Evolutionary conservation across 2,888 invertebrate genomes (phyloP).

Genomic region (Lochmaea capreae): DNA sequence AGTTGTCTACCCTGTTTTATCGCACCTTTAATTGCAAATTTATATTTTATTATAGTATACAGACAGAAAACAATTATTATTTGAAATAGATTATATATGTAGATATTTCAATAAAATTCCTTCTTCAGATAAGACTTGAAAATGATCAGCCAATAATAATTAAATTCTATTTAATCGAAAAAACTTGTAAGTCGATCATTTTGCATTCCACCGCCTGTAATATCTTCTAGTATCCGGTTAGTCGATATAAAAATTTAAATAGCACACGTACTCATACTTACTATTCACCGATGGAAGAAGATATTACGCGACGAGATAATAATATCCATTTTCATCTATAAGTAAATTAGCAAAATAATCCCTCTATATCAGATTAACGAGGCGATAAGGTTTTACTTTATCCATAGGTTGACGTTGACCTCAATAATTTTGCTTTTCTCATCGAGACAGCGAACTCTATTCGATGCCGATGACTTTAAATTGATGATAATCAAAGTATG

Average conservation of each 20-base stretch:
- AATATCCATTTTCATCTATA: constrained; percentile 40
- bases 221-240: constrained; percentile 21
- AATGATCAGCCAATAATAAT: no score
- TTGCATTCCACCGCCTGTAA: background rate
- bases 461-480: constrained; percentile 13
- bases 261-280: background rate
- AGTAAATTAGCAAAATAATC: constrained; percentile 40
- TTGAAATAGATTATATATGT: no score
- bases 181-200: constrained; percentile 1
- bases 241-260: constrained; percentile 21
- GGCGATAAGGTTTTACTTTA: constrained; percentile 28
- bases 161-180: no score
- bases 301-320: constrained; percentile 14
- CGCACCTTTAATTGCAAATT: no score
- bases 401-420: constrained; percentile 19
- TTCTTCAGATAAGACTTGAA: no score
- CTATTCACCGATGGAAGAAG: background rate
- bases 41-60: no score
- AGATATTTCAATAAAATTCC: no score
- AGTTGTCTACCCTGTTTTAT: no score
- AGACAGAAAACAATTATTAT: no score
- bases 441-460: background rate
- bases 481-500: background rate
- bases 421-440: constrained; percentile 16
- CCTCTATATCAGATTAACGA: constrained; percentile 37